These are phyloP conservation scores for Rhagologus leucostigma DNA, from an alignment of 2,113 vertebrate species.

Conservation along the genomic window DNA sequence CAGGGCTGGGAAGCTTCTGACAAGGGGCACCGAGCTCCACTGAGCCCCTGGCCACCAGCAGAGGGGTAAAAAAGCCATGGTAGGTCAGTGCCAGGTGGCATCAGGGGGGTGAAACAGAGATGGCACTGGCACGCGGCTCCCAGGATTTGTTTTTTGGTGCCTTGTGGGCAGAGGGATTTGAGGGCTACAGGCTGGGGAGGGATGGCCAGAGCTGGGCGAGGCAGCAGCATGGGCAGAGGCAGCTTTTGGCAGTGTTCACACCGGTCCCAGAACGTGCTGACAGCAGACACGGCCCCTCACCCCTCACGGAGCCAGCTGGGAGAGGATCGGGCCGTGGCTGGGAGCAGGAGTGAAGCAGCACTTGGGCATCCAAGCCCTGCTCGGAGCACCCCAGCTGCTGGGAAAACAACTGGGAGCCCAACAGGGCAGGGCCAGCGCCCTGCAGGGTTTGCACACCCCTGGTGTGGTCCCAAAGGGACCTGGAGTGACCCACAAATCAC, in stretches of 20 bases:
- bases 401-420: not conserved
- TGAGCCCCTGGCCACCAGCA: not conserved
- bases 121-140: not conserved
- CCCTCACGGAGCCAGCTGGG: not conserved
- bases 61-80: not conserved
- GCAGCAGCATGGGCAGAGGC: not conserved
- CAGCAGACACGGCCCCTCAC: rapidly evolving
- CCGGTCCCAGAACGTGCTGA: not conserved
- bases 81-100: not conserved
- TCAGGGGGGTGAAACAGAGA: not conserved
- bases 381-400: not conserved
- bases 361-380: not conserved
- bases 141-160: not conserved
- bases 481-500: not conserved
- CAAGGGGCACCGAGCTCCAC: not conserved
- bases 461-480: not conserved
- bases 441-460: not conserved
- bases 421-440: not conserved
- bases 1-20: not conserved
- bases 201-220: not conserved
- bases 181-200: not conserved
- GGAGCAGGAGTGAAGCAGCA: not conserved
- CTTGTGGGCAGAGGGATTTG: rapidly evolving
- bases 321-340: not conserved
- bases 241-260: not conserved